Conservation (phyloP, 1,140 invertebrate genomes). For the Holotrichia oblita region DNA sequence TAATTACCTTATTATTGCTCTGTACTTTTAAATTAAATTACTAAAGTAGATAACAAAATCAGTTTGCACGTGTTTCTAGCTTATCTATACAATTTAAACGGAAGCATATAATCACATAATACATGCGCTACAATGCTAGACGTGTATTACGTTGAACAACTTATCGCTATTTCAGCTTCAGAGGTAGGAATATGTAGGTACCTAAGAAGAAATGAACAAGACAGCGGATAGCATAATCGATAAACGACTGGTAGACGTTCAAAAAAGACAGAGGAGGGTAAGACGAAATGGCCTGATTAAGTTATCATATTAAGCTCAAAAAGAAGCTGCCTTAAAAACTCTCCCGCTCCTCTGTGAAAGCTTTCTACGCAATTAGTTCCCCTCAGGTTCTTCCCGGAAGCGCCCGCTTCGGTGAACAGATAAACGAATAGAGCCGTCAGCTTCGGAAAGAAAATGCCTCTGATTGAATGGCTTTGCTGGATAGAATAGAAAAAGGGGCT, state of each 20-base stretch:
- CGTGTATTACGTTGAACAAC: neutral
- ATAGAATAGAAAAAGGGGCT: conserved; percentile 1
- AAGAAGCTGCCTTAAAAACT: neutral
- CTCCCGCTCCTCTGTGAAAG: neutral
- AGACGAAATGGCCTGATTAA: neutral
- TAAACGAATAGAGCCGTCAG: neutral
- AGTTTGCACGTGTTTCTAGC: too few relatives aligned
- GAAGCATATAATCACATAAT: too few relatives aligned
- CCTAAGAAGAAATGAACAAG: neutral
- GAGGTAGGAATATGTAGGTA: neutral
- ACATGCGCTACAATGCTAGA: too few relatives aligned
- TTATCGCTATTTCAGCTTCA: neutral
- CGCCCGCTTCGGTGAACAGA: neutral
- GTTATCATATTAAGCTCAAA: conserved; percentile 17
- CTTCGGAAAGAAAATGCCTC: conserved; percentile 6
- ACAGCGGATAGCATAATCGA: neutral
- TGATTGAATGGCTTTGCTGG: conserved; percentile 12
- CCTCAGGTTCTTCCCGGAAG: neutral
- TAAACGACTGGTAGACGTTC: neutral
- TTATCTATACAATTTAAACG: too few relatives aligned
- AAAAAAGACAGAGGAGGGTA: neutral
- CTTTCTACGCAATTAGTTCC: conserved; percentile 16
- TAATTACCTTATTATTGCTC: too few relatives aligned
- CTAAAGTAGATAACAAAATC: too few relatives aligned
- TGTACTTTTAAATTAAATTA: too few relatives aligned